Base-by-base conservation (phyloP, 2,113 vertebrate species). In the Anser brachyrhynchus region DNA sequence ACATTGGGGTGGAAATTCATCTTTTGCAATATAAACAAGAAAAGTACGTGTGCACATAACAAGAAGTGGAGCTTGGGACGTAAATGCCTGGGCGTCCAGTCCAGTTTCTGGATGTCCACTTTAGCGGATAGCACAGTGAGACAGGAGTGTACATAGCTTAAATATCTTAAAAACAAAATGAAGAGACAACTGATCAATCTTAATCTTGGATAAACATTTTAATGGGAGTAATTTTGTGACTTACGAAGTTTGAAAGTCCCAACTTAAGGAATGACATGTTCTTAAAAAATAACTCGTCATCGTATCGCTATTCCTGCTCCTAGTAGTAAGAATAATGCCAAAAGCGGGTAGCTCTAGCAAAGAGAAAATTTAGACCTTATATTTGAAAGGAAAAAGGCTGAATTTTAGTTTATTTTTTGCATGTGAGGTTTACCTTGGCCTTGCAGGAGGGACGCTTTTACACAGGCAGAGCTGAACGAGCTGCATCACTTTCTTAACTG, bases 11-110 rank as follows among this genome's bases (percentile, higher is more conserved):
- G 29, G 76, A 94, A 90, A 81, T 92, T 51, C 10, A 23, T 92
- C 85, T 90, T 93, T 69, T 44, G 54, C 39, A 58, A 64, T 28
- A 35, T 84, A 96, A 96, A 95, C 94, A 95, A 90, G 82, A 21
- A 58, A 79, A 91, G 85, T 71, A 72, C 35, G 0, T 46, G 84
- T 77, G 41, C 57, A 18, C 16, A 44, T n/a, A 80, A 74, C 29
- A 26, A 74, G 83, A 84, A 93, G 79, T 10, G 57, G 91, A 76
- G 35, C 20, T 87, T 23, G 35, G 92, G 80, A 72, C 18, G 3
- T 51, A 46, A 83, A 75, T 88, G 75, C 71, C 46, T 83, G 82
- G 28, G 64, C 55, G 77, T 89, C 31, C 67, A 28, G 35, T 51
- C 58, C 28, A 10, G 61, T 87, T 65, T 84, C 85, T 65, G 78